Percentiles rank a stretch among this genome's conserved stretches.
Conservation (phyloP, 1,140 invertebrate species). For the Whitmania pigra region DNA sequence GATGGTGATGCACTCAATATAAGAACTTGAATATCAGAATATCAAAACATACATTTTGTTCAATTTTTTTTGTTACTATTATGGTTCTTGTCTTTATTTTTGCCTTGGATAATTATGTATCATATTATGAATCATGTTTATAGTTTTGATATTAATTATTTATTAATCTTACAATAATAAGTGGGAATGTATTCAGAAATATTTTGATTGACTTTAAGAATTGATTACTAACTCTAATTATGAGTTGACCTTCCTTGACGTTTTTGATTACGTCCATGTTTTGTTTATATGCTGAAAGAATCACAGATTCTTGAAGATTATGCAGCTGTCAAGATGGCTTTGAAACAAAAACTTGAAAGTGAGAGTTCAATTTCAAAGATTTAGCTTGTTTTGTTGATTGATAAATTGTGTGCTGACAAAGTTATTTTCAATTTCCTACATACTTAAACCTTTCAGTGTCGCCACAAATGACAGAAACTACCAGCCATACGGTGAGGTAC, state of each 20-base stretch:
- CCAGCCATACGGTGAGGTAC: too few species aligned
- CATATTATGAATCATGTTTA: not conserved
- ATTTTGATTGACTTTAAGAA: too few species aligned
- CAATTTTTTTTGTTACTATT: not conserved
- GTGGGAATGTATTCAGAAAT: not conserved
- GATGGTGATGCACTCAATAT: too few species aligned
- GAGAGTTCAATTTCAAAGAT: not conserved
- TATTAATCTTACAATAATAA: not conserved
- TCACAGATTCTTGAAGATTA: slow-evolving; percentile 17
- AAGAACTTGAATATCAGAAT: too few species aligned
- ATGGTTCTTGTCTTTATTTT: too few species aligned
- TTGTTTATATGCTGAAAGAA: slow-evolving; percentile 18
- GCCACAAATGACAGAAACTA: too few species aligned
- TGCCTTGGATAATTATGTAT: not conserved
- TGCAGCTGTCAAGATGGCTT: slow-evolving; percentile 18
- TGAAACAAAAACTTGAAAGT: slow-evolving; percentile 17
- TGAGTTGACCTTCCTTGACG: too few species aligned
- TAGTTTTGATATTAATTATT: not conserved
- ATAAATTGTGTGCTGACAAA: too few species aligned
- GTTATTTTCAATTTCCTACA: too few species aligned
- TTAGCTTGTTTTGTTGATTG: too few species aligned
- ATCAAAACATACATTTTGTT: not conserved
- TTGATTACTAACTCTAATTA: too few species aligned
- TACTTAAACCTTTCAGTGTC: too few species aligned
- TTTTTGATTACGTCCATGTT: slow-evolving; percentile 10